Evolutionary conservation across 2,888 invertebrate species (phyloP), one percentile per base, ranked within the genome.

Genomic region (Epistrophe grossulariae): DNA sequence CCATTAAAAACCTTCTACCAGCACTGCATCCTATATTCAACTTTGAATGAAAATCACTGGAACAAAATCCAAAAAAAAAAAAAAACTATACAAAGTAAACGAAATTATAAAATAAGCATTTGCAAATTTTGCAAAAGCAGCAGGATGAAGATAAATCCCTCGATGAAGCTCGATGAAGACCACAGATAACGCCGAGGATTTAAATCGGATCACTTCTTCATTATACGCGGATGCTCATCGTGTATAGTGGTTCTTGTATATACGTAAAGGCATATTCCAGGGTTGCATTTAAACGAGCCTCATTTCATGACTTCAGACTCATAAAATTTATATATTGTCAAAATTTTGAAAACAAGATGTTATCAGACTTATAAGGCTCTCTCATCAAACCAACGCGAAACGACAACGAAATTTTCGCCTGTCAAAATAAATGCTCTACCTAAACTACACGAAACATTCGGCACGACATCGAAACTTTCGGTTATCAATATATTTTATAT

Each of bases 121-220:
- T 87, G 87, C 87, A 88, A 88, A 88, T 88, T 88, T 84, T 50
- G 88, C 76, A 62, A 76, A 40, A 40, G 59, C 4, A 87, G 87
- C 79, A 77, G 84, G 79, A 88, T 88, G 88, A 88, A 88, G 88
- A 88, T 88, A 84, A 88, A 88, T 88, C 84, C 88, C 79, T 68
- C 84, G 88, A 60, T 88, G 84, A 88, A 88, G 84, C 88, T 88
- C 88, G 88, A 88, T 88, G 84, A 88, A 88, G 88, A 83, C 84
- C 84, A 88, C 84, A 88, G 88, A 84, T 83, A 88, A 84, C 79
- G 88, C 88, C 70, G 66, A 59, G 88, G 84, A 88, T 84, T 84
- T 84, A 88, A 88, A 88, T 84, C 84, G 88, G 88, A 80, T 88
- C 88, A 88, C 84, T 88, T 88, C 88, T 88, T 88, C 88, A 88